Conservation (phyloP, 2,797 vertebrate species). For the Anolis apletophallus region DNA sequence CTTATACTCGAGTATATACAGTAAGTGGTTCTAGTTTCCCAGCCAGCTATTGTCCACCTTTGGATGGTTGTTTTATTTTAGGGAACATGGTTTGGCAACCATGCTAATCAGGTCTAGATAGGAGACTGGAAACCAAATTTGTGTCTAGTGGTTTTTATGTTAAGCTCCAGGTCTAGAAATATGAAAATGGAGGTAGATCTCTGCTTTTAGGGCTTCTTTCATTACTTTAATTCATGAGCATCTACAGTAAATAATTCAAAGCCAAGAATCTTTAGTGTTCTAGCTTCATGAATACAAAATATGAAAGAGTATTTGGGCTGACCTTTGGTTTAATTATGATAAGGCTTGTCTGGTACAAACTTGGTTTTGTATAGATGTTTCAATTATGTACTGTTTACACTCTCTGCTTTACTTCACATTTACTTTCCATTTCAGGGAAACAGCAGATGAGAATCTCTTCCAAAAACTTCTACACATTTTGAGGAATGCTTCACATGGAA, state of each 20-base stretch:
- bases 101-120: background rate
- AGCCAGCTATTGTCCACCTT: background rate
- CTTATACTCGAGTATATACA: no score
- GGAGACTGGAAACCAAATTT: background rate
- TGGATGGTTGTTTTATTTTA: background rate
- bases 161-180: background rate
- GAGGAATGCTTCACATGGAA: constrained; percentile 69
- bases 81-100: background rate
- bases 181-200: background rate
- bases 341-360: background rate
- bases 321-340: background rate
- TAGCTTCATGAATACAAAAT: background rate
- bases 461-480: constrained; percentile 81
- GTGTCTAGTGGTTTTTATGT: background rate
- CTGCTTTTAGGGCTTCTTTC: background rate
- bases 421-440: constrained; percentile 80
- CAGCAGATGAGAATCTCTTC: constrained; percentile 81
- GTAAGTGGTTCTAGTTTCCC: background rate
- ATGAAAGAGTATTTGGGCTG: background rate
- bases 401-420: background rate
- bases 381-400: background rate
- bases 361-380: background rate
- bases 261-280: background rate
- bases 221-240: background rate
- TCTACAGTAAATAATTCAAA: background rate